Evolutionary conservation across 2,888 invertebrate species (phyloP).

Genomic region (Graphium colonna): DNA sequence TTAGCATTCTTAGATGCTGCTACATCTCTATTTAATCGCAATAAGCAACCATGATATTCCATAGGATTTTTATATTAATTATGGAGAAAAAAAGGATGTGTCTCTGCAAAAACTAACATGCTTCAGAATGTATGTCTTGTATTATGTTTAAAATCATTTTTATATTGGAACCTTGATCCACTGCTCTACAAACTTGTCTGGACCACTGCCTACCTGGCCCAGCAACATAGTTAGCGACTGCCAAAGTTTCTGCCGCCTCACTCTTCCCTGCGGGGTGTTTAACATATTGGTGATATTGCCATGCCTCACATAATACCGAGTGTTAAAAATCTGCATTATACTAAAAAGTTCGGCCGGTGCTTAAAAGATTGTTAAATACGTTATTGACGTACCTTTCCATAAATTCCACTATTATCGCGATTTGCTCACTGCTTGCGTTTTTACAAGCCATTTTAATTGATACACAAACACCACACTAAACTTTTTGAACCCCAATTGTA

Average conservation of each 20-base stretch:
- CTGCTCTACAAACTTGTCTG: not conserved
- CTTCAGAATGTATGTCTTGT: not conserved
- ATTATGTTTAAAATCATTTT: not conserved
- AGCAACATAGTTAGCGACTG: not conserved
- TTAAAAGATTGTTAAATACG: not conserved
- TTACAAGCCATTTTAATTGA: too few relatives aligned
- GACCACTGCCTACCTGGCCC: not conserved
- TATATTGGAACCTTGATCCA: not conserved
- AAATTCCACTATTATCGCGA: too few relatives aligned
- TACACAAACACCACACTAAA: too few relatives aligned
- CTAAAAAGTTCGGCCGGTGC: not conserved
- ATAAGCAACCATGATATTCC: too few relatives aligned
- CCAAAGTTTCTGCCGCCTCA: not conserved
- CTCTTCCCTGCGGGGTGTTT: not conserved
- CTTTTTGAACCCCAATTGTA: not conserved
- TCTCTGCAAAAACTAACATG: not conserved
- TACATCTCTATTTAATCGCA: too few relatives aligned
- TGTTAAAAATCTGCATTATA: not conserved
- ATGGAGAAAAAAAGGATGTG: conserved; percentile 1
- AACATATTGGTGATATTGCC: too few relatives aligned
- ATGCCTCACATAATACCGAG: too few relatives aligned
- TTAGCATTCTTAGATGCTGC: too few relatives aligned
- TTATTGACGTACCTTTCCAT: too few relatives aligned
- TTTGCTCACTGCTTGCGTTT: too few relatives aligned
- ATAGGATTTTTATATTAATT: too few relatives aligned